Evolutionary conservation across 2,113 vertebrate genomes (phyloP), one percentile per base, ranked within the genome.

Genomic region (Zapus hudsonius): DNA sequence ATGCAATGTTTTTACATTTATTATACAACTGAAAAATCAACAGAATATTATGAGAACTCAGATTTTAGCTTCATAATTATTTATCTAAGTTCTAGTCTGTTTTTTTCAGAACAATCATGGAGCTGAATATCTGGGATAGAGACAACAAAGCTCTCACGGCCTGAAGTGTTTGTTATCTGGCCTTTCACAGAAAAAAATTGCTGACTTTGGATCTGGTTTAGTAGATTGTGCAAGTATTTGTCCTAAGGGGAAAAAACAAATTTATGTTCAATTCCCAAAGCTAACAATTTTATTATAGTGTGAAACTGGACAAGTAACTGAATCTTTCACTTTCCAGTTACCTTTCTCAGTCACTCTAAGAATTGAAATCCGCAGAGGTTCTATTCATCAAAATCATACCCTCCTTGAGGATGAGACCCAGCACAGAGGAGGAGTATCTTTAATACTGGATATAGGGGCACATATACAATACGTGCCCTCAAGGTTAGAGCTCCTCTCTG

Each of bases 41-140:
- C 73, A 80, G 36, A 81, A 73, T 52, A 52, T 52, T 52, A 73
- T 69, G 38, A 91, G 52, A 91, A 91, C 78, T 78, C 70, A 82
- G 69, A 40, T 73, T 44, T 63, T 52, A 40, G 13, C 31, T 5
- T 47, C 20, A 59, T 8, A 2, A 7, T 11, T 85, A 22, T 75
- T 59, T 40, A 55, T 1, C 15, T 1, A 73, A n/a, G 11, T 15
- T 40, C 17, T 55, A 42, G 3, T 27, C 36, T 16, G 67, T 3
- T 27, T 40, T 93, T 79, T 84, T 81, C 0, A 38, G 52, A 75
- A 19, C 7, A 44, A 75, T 10, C 15, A 52, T 42, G 79, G 36
- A 19, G 16, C 44, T 38, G 12, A 78, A 47, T 29, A 47, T 12
- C 19, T 67, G 31, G 66, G 36, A 74, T 25, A 57, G 31, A 87